Percentiles rank a stretch among this genome's conserved stretches.
Evolutionary conservation across 2,113 vertebrate genomes (phyloP).

Genomic region (Chaenocephalus aceratus): DNA sequence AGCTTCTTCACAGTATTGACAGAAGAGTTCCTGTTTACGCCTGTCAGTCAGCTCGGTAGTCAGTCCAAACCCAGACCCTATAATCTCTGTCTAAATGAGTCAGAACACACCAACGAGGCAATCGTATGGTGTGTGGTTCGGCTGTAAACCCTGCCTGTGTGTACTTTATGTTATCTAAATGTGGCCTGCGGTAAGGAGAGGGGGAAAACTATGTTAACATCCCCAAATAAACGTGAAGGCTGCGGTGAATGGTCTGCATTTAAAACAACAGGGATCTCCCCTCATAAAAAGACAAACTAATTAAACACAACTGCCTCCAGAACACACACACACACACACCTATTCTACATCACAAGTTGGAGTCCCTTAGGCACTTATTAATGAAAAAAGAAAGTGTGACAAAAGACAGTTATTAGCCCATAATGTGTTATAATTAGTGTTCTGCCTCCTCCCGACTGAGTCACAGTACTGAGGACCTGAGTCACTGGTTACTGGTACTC

Average conservation of each 20-base stretch:
- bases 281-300: conserved; percentile 45
- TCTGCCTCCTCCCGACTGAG: conserved; percentile 19
- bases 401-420: conserved; percentile 30
- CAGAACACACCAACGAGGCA: conserved; percentile 58
- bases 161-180: conserved; percentile 31
- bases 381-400: conserved; percentile 18
- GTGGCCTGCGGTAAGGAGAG: conserved; percentile 50
- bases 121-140: conserved; percentile 53
- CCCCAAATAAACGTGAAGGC: conserved; percentile 48
- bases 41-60: conserved; percentile 32
- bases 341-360: background rate
- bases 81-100: conserved; percentile 63
- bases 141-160: conserved; percentile 42
- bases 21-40: background rate
- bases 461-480: conserved; percentile 27
- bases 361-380: conserved; percentile 9
- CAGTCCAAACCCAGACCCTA: conserved; percentile 39
- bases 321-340: background rate
- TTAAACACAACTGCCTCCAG: conserved; percentile 45
- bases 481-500: conserved; percentile 57
- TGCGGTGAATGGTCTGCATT: conserved; percentile 47
- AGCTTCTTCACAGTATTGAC: conserved; percentile 16
- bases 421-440: conserved; percentile 28
- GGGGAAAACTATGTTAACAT: conserved; percentile 56
- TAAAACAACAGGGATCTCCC: conserved; percentile 60